phyloP scores from a whole-genome alignment of 2,113 vertebrate species.

The Syngnathus scovelli region DNA sequence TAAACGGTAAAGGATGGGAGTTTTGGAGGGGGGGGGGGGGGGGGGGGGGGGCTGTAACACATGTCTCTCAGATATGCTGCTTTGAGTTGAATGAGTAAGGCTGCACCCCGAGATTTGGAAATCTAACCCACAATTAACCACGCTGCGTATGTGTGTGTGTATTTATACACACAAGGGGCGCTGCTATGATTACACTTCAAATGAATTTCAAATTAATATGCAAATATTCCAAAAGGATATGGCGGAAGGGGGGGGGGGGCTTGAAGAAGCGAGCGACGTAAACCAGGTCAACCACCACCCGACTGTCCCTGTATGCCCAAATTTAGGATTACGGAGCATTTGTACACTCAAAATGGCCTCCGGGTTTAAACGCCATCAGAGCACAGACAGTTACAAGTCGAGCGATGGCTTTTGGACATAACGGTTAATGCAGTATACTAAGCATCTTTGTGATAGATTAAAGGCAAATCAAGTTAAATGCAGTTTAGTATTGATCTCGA shows the following conservation, averaged over 20 bases:
- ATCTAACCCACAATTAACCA: constrained; percentile 65
- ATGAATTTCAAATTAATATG: constrained; percentile 63
- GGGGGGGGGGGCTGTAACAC: constrained; percentile 41
- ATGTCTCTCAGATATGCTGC: constrained; percentile 61
- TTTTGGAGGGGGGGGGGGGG: not conserved
- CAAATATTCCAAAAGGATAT: constrained; percentile 42
- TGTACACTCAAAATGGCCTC: constrained; percentile 37
- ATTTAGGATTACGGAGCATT: constrained; percentile 48
- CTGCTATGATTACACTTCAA: constrained; percentile 60
- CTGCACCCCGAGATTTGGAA: constrained; percentile 66
- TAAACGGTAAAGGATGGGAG: constrained; percentile 54
- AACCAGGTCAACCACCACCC: constrained; percentile 53
- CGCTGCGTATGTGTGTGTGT: constrained; percentile 44
- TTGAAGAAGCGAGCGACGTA: constrained; percentile 28
- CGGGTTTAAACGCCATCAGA: constrained; percentile 32
- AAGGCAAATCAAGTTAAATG: constrained; percentile 65
- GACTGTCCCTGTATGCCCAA: constrained; percentile 14
- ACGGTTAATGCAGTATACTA: constrained; percentile 57
- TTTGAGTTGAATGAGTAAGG: constrained; percentile 62
- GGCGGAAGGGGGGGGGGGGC: constrained; percentile 13
- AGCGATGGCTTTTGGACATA: constrained; percentile 35
- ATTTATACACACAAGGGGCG: constrained; percentile 58
- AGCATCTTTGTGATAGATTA: constrained; percentile 69
- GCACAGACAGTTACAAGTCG: constrained; percentile 42
- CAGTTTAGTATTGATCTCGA: constrained; percentile 67